Evolutionary conservation across 2,113 vertebrate genomes (phyloP).

Genomic region (Barbus barbus): DNA sequence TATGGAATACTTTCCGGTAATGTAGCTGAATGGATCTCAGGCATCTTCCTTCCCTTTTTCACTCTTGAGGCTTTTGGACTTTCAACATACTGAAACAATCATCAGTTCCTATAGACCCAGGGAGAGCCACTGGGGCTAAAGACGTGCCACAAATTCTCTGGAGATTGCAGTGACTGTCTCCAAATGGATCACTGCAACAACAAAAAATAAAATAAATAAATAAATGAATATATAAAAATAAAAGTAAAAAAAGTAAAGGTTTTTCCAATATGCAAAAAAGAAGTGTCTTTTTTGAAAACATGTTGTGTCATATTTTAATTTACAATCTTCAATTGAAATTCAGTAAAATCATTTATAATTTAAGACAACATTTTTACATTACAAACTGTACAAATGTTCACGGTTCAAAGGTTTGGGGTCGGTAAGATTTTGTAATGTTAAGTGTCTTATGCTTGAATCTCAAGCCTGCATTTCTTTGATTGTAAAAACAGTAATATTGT

Average conservation of each 20-base stretch:
- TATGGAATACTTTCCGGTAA: neutral
- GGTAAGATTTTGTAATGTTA: neutral
- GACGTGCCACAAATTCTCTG: slow-evolving; percentile 10
- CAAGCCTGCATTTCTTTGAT: neutral
- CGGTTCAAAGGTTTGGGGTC: neutral
- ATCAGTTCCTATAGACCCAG: slow-evolving; percentile 30
- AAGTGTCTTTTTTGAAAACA: neutral
- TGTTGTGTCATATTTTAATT: neutral
- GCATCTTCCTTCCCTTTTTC: slow-evolving; percentile 1
- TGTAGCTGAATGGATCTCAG: slow-evolving; percentile 27
- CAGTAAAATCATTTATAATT: neutral
- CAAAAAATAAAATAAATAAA: too few relatives aligned
- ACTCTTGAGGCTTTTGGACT: slow-evolving; percentile 9
- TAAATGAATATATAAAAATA: too few relatives aligned
- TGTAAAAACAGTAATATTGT: too few relatives aligned
- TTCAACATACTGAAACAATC: slow-evolving; percentile 42
- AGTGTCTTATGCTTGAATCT: neutral
- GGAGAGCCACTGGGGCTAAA: slow-evolving; percentile 39
- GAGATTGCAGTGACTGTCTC: neutral
- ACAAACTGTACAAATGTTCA: neutral
- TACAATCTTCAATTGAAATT: neutral
- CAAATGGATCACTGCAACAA: neutral
- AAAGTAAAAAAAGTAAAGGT: too few relatives aligned
- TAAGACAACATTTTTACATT: neutral
- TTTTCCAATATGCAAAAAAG: too few relatives aligned